phyloP scores from a whole-genome alignment of 1,140 invertebrate species.

The Drosophila prosaltans region DNA sequence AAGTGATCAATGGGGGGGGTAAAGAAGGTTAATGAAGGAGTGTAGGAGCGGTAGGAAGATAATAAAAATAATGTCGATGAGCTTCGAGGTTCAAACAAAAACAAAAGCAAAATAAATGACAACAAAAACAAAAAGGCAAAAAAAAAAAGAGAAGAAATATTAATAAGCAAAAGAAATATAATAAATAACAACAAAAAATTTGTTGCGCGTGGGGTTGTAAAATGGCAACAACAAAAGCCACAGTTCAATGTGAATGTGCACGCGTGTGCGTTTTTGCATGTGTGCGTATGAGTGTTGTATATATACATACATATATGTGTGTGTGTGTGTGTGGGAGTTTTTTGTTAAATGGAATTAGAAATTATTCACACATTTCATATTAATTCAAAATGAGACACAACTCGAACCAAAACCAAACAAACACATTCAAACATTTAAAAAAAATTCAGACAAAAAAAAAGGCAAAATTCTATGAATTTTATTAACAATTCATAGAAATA shows the following conservation, averaged over 20 bases:
- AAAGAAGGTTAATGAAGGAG: not conserved
- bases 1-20: not conserved
- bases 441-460: too few species aligned
- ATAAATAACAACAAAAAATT: conserved; percentile 64
- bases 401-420: conserved; percentile 7
- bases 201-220: conserved; percentile 60
- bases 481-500: conserved; percentile 3
- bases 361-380: conserved; percentile 61
- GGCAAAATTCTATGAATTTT: conserved; percentile 11
- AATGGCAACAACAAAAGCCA: conserved; percentile 42
- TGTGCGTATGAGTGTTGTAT: conserved; percentile 19
- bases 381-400: conserved; percentile 31
- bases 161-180: conserved; percentile 60
- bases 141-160: conserved; percentile 53
- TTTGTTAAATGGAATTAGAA: conserved; percentile 47
- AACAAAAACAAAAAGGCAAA: conserved; percentile 4
- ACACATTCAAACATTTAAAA: not conserved
- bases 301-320: conserved; percentile 22
- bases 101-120: conserved; percentile 17
- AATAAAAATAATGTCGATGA: conserved; percentile 16
- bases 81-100: conserved; percentile 8
- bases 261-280: conserved; percentile 42
- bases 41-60: not conserved
- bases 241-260: conserved; percentile 47
- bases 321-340: conserved; percentile 14